Conservation (phyloP, 2,888 invertebrate genomes). For the Diadegma fenestrale region DNA sequence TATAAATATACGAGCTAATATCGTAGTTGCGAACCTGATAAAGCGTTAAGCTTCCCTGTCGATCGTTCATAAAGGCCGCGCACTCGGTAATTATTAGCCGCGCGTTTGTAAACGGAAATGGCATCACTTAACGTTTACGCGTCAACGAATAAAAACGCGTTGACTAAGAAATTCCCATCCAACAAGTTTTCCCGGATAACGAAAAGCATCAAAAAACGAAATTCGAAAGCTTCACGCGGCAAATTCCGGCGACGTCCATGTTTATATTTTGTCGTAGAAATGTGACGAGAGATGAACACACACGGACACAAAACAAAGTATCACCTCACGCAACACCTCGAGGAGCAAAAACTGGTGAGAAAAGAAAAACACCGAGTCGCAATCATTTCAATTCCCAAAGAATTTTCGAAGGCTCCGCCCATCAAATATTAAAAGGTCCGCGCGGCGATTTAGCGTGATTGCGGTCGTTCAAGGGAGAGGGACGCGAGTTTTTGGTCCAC, state of each 20-base stretch:
- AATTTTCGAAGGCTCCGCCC: slow-evolving; percentile 74
- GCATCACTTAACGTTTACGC: not conserved
- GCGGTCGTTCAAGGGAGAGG: slow-evolving; percentile 74
- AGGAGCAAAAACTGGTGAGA: slow-evolving; percentile 30
- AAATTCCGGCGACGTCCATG: not conserved
- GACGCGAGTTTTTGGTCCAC: slow-evolving; percentile 27
- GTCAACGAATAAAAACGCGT: no score
- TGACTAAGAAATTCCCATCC: not conserved
- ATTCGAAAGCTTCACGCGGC: not conserved
- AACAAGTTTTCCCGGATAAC: not conserved
- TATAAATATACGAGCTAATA: slow-evolving; percentile 2
- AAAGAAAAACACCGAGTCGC: slow-evolving; percentile 61
- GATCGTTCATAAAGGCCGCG: not conserved
- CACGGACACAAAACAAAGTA: slow-evolving; percentile 21
- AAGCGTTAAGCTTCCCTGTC: slow-evolving; percentile 4
- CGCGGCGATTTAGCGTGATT: slow-evolving; percentile 80
- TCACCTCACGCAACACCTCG: slow-evolving; percentile 68
- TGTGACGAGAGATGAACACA: slow-evolving; percentile 5
- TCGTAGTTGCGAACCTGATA: slow-evolving; percentile 15
- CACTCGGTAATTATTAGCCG: not conserved
- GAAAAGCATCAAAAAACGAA: not conserved
- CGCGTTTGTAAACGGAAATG: not conserved
- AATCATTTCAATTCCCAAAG: slow-evolving; percentile 73
- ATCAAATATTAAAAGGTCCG: slow-evolving; percentile 78
- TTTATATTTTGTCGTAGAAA: not conserved